phyloP scores from a whole-genome alignment of 2,113 vertebrate genomes.

The Falcunculus frontatus region DNA sequence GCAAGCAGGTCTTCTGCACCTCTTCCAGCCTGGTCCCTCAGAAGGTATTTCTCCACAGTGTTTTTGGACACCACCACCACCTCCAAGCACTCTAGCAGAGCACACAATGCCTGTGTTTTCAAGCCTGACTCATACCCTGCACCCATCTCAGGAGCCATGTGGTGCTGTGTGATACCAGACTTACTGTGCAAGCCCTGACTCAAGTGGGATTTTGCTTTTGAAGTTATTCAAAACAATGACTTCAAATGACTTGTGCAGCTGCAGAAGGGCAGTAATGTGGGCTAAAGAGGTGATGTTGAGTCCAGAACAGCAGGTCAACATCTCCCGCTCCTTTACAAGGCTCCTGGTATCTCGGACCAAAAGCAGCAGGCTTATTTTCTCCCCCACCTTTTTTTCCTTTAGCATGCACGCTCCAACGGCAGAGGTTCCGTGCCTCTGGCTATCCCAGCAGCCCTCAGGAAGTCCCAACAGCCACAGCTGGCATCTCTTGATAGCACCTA shows the following conservation, averaged over 20 bases:
- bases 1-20: neutral
- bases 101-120: rapidly evolving
- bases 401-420: rapidly evolving
- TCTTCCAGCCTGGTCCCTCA: neutral
- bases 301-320: neutral
- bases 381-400: neutral
- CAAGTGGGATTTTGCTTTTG: rapidly evolving
- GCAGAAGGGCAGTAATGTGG: neutral
- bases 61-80: neutral
- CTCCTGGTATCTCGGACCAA: neutral
- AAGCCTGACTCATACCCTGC: neutral
- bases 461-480: neutral
- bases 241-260: neutral
- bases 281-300: neutral
- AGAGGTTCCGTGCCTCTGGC: neutral
- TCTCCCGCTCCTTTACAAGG: neutral
- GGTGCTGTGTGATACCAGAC: neutral
- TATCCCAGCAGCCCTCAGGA: neutral
- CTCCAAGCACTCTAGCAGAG: neutral
- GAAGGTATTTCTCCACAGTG: neutral
- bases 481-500: neutral
- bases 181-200: neutral
- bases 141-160: neutral
- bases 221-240: neutral
- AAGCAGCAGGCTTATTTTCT: neutral